Base-by-base conservation (phyloP, 2,888 invertebrate genomes). In the Drosophila mimetica region DNA sequence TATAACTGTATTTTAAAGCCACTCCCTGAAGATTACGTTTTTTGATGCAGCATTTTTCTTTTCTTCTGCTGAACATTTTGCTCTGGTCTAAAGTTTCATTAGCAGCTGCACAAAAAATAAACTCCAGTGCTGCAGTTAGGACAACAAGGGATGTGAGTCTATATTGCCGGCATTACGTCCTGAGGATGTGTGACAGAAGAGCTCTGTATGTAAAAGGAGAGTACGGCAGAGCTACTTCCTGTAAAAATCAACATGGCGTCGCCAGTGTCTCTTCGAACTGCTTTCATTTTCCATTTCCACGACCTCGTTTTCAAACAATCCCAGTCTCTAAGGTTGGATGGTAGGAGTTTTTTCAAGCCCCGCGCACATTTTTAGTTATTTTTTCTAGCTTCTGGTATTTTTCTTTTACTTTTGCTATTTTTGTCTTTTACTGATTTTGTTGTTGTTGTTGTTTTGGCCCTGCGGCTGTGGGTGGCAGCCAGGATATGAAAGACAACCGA, bases 241-340 rank as follows among this genome's bases (percentile, higher is more conserved):
- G 41, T 42, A 42, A 64, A 73, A 74, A 64, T 58, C 74, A 70
- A 70, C 58, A 74, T 74, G 66, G 63, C 77, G 74, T 77, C 79
- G 60, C 52, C 51, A 16, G 48, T 77, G 77, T 83, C 69, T 61
- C 77, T 79, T 70, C 79, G 82, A 85, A 89, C 73, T 86, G 90
- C 90, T 90, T 90, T 91, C 90, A 87, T 91, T 90, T 90, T 90
- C 91, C 89, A 88, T 90, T 90, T 90, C 86, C 90, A 88, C 91
- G 91, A 90, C 90, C 91, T 91, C 90, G 84, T 90, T 91, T 90
- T 59, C 50, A 73, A 52, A 57, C 55, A 53, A 50, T 30, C 36
- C 22, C 41, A 55, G 46, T 44, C 30, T 44, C 30, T 46, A 65
- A 66, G 54, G 54, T 54, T 37, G 66, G 32, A 61, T 51, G 59